Conservation (phyloP, 1,140 invertebrate species). For the Drosophila willistoni region DNA sequence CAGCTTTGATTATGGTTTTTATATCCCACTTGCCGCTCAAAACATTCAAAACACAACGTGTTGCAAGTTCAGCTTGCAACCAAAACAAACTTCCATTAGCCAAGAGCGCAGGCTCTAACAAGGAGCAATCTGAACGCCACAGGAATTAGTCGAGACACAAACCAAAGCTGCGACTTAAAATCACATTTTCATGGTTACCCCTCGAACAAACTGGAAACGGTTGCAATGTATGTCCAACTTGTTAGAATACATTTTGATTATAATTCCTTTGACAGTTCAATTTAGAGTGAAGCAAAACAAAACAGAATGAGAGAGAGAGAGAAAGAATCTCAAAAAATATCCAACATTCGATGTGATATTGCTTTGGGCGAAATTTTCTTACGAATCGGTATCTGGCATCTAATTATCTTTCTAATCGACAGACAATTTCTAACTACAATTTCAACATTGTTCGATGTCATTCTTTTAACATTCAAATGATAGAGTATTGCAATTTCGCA, state of each 20-base stretch:
- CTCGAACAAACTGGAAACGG: slow-evolving; percentile 35
- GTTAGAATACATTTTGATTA: slow-evolving; percentile 15
- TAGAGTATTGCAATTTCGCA: too few species aligned
- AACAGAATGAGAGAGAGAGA: too few species aligned
- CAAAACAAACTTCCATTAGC: slow-evolving; percentile 50
- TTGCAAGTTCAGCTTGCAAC: slow-evolving; percentile 60
- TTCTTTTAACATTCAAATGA: too few species aligned
- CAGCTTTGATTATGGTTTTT: slow-evolving; percentile 48
- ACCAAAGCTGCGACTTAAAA: slow-evolving; percentile 50
- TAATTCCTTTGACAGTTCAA: slow-evolving; percentile 49
- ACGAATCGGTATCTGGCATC: slow-evolving; percentile 25
- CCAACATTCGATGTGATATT: not conserved
- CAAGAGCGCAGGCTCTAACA: slow-evolving; percentile 41
- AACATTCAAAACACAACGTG: slow-evolving; percentile 78
- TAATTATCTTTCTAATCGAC: slow-evolving; percentile 29
- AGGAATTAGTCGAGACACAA: slow-evolving; percentile 24
- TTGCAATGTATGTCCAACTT: slow-evolving; percentile 15
- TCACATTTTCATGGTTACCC: not conserved
- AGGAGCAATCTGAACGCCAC: slow-evolving; percentile 1
- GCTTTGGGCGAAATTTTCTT: slow-evolving; percentile 19
- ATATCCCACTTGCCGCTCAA: slow-evolving; percentile 52
- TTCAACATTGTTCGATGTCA: not conserved
- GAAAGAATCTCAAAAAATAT: slow-evolving; percentile 11
- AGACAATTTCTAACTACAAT: not conserved
- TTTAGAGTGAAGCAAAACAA: slow-evolving; percentile 36